phyloP scores from a whole-genome alignment of 2,113 vertebrate genomes.

The Microtus ochrogaster region DNA sequence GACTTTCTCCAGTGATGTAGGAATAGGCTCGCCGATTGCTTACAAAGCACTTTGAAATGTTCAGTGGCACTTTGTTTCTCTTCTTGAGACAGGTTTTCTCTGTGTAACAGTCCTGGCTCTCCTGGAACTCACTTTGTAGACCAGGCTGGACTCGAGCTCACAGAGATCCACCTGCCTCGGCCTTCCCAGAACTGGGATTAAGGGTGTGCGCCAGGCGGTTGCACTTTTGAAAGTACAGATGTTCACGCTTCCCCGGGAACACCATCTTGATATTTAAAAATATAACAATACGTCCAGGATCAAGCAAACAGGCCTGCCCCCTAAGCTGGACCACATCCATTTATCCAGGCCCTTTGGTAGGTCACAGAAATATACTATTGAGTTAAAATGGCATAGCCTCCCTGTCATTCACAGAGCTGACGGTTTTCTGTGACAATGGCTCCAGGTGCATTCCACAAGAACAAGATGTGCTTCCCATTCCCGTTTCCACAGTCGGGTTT shows the following conservation, averaged over 20 bases:
- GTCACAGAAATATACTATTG: neutral
- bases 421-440: neutral
- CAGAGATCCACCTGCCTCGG: too few relatives aligned
- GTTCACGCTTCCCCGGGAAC: neutral
- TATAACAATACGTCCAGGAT: neutral
- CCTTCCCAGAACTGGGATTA: too few relatives aligned
- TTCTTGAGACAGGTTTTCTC: too few relatives aligned
- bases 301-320: neutral
- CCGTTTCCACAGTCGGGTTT: slow-evolving; percentile 18
- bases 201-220: neutral
- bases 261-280: slow-evolving; percentile 31
- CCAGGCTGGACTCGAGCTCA: too few relatives aligned
- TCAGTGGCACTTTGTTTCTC: neutral
- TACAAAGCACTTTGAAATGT: slow-evolving; percentile 31
- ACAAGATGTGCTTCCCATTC: neutral
- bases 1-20: neutral
- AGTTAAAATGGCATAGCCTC: neutral
- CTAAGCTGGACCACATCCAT: neutral
- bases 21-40: neutral
- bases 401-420: neutral
- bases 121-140: too few relatives aligned
- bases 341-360: neutral
- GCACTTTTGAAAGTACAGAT: neutral
- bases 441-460: neutral
- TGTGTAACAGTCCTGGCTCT: too few relatives aligned